Conservation (phyloP, 2,888 invertebrate species). For the Cryptus viduatorius region DNA sequence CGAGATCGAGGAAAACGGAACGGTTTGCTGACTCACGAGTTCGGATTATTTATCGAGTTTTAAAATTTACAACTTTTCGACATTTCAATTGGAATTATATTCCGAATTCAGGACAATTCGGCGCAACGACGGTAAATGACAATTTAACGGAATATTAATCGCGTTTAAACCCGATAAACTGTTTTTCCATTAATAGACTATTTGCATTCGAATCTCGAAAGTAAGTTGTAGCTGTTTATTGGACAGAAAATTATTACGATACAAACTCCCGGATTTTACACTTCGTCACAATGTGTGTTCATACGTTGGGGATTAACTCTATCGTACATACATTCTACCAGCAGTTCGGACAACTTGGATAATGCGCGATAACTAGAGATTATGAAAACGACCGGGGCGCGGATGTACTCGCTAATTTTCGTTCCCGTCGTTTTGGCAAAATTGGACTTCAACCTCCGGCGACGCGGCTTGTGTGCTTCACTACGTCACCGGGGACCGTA, state of each 20-base stretch:
- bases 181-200: neutral
- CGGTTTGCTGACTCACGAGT: neutral
- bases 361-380: slow-evolving; percentile 39
- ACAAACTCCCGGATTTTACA: neutral
- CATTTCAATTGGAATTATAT: neutral
- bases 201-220: neutral
- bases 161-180: too few species aligned
- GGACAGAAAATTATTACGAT: neutral
- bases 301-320: slow-evolving; percentile 25
- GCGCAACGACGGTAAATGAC: too few species aligned
- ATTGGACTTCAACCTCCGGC: neutral
- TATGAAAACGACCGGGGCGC: neutral
- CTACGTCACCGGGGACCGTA: neutral
- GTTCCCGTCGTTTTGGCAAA: neutral
- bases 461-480: neutral
- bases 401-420: slow-evolving; percentile 8
- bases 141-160: too few species aligned
- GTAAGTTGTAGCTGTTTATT: neutral
- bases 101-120: neutral
- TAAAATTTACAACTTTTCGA: neutral
- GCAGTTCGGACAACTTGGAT: slow-evolving; percentile 16
- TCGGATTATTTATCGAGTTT: neutral
- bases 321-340: neutral
- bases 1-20: neutral
- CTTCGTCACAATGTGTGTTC: neutral